phyloP scores from a whole-genome alignment of 2,113 vertebrate species.

The Pseudorhombus dupliciocellatus region DNA sequence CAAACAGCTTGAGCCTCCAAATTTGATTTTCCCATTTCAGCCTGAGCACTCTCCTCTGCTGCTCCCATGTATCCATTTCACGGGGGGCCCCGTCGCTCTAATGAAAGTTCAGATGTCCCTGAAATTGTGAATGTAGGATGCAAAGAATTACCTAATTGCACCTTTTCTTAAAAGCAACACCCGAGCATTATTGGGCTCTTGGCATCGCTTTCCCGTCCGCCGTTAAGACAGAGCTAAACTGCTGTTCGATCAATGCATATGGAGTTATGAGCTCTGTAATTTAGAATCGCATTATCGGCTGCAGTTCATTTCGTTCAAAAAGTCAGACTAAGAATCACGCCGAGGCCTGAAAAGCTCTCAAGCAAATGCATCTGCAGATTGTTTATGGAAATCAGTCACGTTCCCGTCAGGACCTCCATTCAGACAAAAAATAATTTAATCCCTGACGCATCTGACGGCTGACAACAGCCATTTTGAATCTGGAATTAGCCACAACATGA shows the following conservation, averaged over 20 bases:
- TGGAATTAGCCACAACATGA: too few species aligned
- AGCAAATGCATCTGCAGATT: slow-evolving; percentile 10
- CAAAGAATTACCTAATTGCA: slow-evolving; percentile 61
- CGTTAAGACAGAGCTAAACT: slow-evolving; percentile 36
- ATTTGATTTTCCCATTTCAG: slow-evolving; percentile 52
- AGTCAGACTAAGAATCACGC: slow-evolving; percentile 32
- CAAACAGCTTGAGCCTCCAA: slow-evolving; percentile 45
- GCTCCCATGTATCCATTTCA: slow-evolving; percentile 43
- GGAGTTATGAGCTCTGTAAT: slow-evolving; percentile 49
- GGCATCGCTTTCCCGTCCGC: slow-evolving; percentile 49
- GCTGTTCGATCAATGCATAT: slow-evolving; percentile 60
- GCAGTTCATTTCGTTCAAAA: slow-evolving; percentile 37
- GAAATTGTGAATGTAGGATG: slow-evolving; percentile 43
- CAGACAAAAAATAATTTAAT: neutral
- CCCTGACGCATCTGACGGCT: neutral
- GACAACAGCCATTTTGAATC: neutral
- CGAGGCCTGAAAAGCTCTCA: slow-evolving; percentile 20
- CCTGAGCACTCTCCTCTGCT: slow-evolving; percentile 5
- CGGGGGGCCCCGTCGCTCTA: slow-evolving; percentile 24
- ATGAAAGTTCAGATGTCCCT: slow-evolving; percentile 63
- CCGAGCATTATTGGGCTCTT: slow-evolving; percentile 56
- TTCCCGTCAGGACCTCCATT: neutral
- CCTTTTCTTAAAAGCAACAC: slow-evolving; percentile 18
- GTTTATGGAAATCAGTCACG: slow-evolving; percentile 3
- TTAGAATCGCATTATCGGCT: slow-evolving; percentile 54